Evolutionary conservation across 2,797 vertebrate genomes (phyloP), one percentile per base, ranked within the genome.

Genomic region (Podarcis siculus): DNA sequence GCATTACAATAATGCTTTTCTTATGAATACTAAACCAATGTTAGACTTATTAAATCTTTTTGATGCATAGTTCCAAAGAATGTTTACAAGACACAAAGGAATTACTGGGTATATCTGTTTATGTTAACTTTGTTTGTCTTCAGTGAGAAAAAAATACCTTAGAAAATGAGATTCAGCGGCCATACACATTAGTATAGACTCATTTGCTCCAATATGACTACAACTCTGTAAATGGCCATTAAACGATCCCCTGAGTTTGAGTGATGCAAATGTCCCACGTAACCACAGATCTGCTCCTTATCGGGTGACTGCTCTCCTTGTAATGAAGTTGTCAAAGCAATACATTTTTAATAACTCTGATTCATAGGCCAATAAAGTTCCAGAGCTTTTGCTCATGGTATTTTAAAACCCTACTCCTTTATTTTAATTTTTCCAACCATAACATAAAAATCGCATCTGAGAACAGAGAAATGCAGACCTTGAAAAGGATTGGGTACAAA

Each of bases 311-410:
- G 89, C 21, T 86, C 8, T 61, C 69, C 86, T 89, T 88, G 90
- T 88, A 93, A 94, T 95, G 85, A 93, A 89, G 90, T 87, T 92
- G 88, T 89, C 92, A 86, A 87, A 91, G 84, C 37, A 81, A 55
- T 86, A 37, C 19, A 91, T 92, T 94, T 94, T 92, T 94, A 93
- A 87, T 77, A 90, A 61, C 75, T 81, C 8, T 37, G 64, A 89
- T 94, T 94, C 77, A 42, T 55, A 85, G 4, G 58, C 32, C 83
- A 88, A 64, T 87, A 90, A 93, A 88, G n/a, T 87, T 64, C 67
- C 86, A 76, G 86, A 93, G 82, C 78, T 15, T 86, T 49, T 86
- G 39, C 17, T 89, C 77, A 87, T 85, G 49, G 81, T 39, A 89
- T 37, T 30, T 80, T 80, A 89, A 85, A 89, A 86, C 45, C 72